These are phyloP conservation scores for Drosophila limbata DNA, from an alignment of 2,888 invertebrate genomes.

Conservation along the genomic window DNA sequence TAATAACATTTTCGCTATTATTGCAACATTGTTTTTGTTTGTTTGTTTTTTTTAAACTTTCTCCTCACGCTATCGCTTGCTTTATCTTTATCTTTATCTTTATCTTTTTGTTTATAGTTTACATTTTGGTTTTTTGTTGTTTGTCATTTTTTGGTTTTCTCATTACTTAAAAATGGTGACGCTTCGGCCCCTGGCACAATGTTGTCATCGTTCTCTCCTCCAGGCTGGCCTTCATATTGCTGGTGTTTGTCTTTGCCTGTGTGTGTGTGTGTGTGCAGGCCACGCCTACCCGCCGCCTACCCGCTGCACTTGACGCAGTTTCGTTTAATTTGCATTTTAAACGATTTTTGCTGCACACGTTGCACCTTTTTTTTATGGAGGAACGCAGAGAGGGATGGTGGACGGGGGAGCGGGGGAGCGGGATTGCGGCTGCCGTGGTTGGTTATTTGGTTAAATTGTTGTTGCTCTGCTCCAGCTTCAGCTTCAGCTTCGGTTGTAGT, in stretches of 20 bases:
- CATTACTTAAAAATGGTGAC: constrained; percentile 71
- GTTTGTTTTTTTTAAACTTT: constrained; percentile 15
- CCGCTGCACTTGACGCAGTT: constrained; percentile 60
- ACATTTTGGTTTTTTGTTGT: constrained; percentile 29
- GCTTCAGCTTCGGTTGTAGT: constrained; percentile 31
- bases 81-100: constrained; percentile 25
- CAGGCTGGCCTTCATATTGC: constrained; percentile 55
- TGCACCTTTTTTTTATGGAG: constrained; percentile 61
- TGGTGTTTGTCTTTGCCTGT: constrained; percentile 28
- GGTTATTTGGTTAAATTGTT: constrained; percentile 56
- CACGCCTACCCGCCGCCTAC: constrained; percentile 54
- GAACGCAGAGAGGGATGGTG: neutral
- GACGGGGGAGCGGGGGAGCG: neutral
- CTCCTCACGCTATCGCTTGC: constrained; percentile 5
- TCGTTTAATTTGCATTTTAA: constrained; percentile 79
- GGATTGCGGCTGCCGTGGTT: constrained; percentile 46
- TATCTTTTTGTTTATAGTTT: constrained; percentile 25
- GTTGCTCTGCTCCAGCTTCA: constrained; percentile 46
- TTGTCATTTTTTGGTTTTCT: constrained; percentile 34
- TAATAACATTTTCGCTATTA: constrained; percentile 81
- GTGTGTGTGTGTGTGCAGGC: constrained; percentile 27
- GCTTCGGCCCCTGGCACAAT: constrained; percentile 46
- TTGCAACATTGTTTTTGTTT: constrained; percentile 66
- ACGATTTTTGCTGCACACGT: constrained; percentile 81
- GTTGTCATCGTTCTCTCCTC: constrained; percentile 54